Evolutionary conservation across 2,797 vertebrate species (phyloP).

Genomic region (Anguilla marmorata): DNA sequence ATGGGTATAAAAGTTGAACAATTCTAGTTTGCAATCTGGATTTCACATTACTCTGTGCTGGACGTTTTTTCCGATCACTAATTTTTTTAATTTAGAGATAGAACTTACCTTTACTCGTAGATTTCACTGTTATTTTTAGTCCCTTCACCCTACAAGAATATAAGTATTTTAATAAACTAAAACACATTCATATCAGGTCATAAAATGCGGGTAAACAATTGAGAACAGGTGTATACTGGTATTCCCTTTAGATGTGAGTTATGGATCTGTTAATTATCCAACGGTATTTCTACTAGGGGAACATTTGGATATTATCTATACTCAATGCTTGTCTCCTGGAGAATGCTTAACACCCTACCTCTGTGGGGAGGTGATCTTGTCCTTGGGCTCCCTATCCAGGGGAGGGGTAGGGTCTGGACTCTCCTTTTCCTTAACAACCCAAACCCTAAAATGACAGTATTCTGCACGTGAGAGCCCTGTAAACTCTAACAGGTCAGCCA

Average conservation of each 20-base stretch:
- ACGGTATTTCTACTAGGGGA: not conserved
- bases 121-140: slow-evolving; percentile 36
- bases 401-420: not conserved
- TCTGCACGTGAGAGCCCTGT: not conserved
- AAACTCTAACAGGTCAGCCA: not conserved
- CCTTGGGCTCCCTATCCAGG: not conserved
- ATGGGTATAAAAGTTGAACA: no score
- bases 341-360: not conserved
- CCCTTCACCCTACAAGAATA: slow-evolving; percentile 50
- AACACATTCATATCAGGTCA: not conserved
- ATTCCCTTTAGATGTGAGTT: not conserved
- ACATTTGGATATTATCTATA: not conserved
- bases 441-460: slow-evolving; percentile 12
- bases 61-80: not conserved
- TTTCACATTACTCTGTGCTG: not conserved
- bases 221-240: not conserved
- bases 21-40: not conserved
- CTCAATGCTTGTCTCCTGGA: not conserved
- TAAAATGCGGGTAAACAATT: not conserved
- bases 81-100: not conserved
- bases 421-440: not conserved
- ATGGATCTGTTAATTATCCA: not conserved
- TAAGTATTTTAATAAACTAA: not conserved
- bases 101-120: slow-evolving; percentile 63
- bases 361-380: not conserved